phyloP scores from a whole-genome alignment of 2,113 vertebrate genomes.

The Dicrurus megarhynchus region DNA sequence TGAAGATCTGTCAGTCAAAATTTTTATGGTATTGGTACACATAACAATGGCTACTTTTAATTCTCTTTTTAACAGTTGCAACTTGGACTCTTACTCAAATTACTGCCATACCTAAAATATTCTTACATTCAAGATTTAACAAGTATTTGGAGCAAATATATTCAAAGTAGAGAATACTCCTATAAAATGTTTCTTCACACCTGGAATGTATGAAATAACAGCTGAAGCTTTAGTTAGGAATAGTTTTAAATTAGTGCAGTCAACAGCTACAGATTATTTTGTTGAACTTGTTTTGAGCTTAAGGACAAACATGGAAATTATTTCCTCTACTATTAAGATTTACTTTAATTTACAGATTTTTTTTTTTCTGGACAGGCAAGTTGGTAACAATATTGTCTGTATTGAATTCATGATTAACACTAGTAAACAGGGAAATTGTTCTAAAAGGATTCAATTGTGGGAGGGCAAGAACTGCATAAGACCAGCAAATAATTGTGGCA shows the following conservation, averaged over 20 bases:
- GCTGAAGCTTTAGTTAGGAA: neutral
- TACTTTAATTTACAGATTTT: neutral
- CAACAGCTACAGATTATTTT: neutral
- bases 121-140: neutral
- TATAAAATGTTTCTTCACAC: neutral
- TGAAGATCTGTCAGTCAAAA: neutral
- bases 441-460: neutral
- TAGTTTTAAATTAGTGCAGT: neutral
- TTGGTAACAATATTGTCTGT: neutral
- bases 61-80: neutral
- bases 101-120: neutral
- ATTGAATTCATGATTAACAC: neutral
- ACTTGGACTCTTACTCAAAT: neutral
- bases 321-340: neutral
- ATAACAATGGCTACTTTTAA: neutral
- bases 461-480: neutral
- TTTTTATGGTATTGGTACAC: neutral
- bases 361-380: neutral
- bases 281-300: neutral
- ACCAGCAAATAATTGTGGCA: neutral
- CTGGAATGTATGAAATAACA: neutral
- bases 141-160: neutral
- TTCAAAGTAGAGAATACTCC: neutral
- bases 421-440: neutral
- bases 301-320: neutral